Percentiles rank a stretch among this genome's conserved stretches.
phyloP scores from a whole-genome alignment of 2,797 vertebrate genomes.

The Poecilia velifera region DNA sequence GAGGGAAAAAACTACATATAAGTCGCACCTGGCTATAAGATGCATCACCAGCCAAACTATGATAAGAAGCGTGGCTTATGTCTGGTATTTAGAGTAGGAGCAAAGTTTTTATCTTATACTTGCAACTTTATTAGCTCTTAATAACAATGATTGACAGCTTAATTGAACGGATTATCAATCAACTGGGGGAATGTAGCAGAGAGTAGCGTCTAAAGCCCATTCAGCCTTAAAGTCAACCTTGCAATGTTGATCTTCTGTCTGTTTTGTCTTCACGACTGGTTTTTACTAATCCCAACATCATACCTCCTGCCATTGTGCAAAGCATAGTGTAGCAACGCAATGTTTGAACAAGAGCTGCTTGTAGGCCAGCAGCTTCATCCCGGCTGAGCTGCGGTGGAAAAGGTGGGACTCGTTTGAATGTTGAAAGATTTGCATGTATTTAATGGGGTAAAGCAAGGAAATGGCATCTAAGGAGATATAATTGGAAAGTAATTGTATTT shows the following conservation, averaged over 20 bases:
- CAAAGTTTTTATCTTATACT: neutral
- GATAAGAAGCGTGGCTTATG: too few species aligned
- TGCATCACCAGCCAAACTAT: neutral
- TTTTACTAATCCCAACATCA: slow-evolving; percentile 2
- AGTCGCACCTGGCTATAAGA: neutral
- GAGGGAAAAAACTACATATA: neutral
- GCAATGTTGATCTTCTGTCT: neutral
- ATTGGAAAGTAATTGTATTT: neutral
- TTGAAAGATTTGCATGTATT: neutral
- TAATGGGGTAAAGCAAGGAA: neutral
- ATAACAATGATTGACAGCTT: neutral
- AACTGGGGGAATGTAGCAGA: neutral
- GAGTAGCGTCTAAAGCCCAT: neutral
- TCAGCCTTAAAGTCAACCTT: neutral
- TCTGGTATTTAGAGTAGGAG: neutral
- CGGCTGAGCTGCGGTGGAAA: neutral
- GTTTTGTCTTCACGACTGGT: neutral
- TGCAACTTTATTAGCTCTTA: neutral
- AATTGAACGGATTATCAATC: neutral
- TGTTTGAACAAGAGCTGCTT: slow-evolving; percentile 1
- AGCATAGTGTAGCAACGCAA: neutral
- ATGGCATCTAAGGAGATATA: neutral
- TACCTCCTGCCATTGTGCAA: neutral
- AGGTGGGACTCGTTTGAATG: neutral
- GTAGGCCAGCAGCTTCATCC: neutral